Percentiles rank a stretch among this genome's conserved stretches.
These are phyloP conservation scores for Syrista parreyssii DNA, from an alignment of 2,888 invertebrate species.

Conservation along the genomic window DNA sequence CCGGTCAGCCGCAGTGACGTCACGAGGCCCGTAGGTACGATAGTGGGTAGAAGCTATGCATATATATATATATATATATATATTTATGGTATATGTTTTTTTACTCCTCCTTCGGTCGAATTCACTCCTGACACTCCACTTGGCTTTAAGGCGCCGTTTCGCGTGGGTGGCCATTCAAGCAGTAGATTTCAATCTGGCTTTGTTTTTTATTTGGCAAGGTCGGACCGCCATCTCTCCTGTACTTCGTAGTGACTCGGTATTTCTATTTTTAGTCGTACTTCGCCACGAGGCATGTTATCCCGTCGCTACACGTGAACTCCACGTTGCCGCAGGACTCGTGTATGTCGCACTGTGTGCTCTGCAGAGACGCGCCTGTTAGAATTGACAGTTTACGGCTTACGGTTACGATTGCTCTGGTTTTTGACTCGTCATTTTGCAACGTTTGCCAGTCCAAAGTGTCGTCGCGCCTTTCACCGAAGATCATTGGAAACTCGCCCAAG, in stretches of 20 bases:
- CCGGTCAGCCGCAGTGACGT: neutral
- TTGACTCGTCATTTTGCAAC: neutral
- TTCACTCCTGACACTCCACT: neutral
- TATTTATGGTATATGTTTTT: no score
- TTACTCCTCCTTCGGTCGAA: neutral
- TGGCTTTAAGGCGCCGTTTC: conserved; percentile 9
- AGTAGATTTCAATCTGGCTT: conserved; percentile 35
- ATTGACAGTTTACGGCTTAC: neutral
- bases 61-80: neutral
- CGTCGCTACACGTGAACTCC: neutral
- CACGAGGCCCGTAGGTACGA: neutral
- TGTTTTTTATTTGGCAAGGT: conserved; percentile 40
- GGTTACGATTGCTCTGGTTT: neutral
- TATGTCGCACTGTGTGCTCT: neutral
- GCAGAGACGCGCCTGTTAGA: neutral
- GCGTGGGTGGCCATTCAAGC: conserved; percentile 30
- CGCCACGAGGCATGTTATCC: neutral
- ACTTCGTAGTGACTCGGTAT: conserved; percentile 30
- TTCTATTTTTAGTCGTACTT: conserved; percentile 4
- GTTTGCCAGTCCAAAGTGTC: neutral
- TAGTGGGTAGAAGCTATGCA: neutral
- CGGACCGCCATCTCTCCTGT: conserved; percentile 28
- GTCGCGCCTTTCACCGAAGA: no score
- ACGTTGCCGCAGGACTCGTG: neutral
- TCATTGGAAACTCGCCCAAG: no score